phyloP scores from a whole-genome alignment of 1,140 invertebrate genomes.

The Coptotermes formosanus region DNA sequence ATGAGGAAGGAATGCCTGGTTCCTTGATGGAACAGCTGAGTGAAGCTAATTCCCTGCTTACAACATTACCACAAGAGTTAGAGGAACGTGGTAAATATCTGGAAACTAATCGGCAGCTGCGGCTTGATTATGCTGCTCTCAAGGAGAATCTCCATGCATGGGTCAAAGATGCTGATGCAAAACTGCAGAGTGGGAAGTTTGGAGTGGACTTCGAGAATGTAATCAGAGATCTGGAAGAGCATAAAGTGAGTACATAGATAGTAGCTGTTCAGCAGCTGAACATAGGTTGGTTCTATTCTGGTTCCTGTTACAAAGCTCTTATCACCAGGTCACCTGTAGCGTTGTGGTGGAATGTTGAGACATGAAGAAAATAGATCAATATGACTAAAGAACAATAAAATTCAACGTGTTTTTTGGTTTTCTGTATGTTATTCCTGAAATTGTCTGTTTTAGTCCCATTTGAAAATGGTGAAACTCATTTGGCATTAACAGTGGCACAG shows the following conservation, averaged over 20 bases:
- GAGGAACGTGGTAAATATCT: constrained; percentile 77
- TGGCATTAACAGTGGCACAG: too few relatives aligned
- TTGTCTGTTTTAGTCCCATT: too few relatives aligned
- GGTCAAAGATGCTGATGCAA: constrained; percentile 79
- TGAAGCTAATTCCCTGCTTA: constrained; percentile 72
- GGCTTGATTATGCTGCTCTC: constrained; percentile 68
- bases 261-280: too few relatives aligned
- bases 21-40: constrained; percentile 78
- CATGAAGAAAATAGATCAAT: too few relatives aligned
- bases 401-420: too few relatives aligned
- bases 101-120: constrained; percentile 67
- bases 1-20: constrained; percentile 74
- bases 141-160: constrained; percentile 79
- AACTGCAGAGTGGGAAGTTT: constrained; percentile 73
- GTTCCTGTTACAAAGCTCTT: too few relatives aligned
- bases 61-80: constrained; percentile 74
- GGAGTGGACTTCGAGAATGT: constrained; percentile 88
- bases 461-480: too few relatives aligned
- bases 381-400: too few relatives aligned
- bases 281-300: too few relatives aligned
- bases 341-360: too few relatives aligned
- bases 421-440: too few relatives aligned
- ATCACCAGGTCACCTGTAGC: too few relatives aligned
- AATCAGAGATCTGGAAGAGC: constrained; percentile 76
- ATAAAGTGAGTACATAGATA: constrained; percentile 58